Percentiles rank a stretch among this genome's conserved stretches.
Conservation (phyloP, 2,888 invertebrate genomes). For the Clistopyga incitator region DNA sequence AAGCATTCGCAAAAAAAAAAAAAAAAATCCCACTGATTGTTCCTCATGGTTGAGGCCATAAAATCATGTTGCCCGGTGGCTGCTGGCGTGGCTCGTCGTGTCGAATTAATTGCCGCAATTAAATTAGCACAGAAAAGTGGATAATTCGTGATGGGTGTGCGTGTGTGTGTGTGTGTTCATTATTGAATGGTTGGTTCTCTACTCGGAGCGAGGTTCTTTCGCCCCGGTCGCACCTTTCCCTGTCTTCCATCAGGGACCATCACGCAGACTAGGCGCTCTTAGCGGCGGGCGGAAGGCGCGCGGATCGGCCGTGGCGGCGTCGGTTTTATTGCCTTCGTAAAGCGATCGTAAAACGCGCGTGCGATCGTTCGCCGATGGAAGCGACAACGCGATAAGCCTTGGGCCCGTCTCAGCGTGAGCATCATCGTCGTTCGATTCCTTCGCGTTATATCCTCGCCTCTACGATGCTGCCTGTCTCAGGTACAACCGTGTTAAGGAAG, state of each 20-base stretch:
- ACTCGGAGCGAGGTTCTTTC: conserved; percentile 18
- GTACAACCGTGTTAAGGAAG: conserved; percentile 47
- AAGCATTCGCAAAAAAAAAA: too few species aligned
- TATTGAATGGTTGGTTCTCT: conserved; percentile 51
- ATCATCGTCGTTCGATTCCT: conserved; percentile 48
- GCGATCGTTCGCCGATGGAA: conserved; percentile 67
- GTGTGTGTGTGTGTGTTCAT: conserved; percentile 6
- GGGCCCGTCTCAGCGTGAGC: conserved; percentile 19
- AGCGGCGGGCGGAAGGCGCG: conserved; percentile 56
- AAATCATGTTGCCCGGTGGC: conserved; percentile 39
- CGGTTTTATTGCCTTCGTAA: conserved; percentile 67
- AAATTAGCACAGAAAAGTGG: conserved; percentile 67
- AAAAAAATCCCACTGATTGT: conserved; percentile 24
- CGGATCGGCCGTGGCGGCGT: conserved; percentile 51
- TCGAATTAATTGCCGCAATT: conserved; percentile 64
- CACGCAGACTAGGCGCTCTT: conserved; percentile 30
- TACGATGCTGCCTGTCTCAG: not conserved
- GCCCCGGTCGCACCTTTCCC: conserved; percentile 24
- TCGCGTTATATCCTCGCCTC: conserved; percentile 31
- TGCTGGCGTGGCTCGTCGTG: conserved; percentile 36
- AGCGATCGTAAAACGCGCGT: conserved; percentile 67
- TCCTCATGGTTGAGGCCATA: not conserved
- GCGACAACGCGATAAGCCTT: conserved; percentile 67
- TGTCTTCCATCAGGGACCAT: conserved; percentile 30
- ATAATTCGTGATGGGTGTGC: conserved; percentile 47